Conservation (phyloP, 2,797 vertebrate species). For the Mus spretus region DNA sequence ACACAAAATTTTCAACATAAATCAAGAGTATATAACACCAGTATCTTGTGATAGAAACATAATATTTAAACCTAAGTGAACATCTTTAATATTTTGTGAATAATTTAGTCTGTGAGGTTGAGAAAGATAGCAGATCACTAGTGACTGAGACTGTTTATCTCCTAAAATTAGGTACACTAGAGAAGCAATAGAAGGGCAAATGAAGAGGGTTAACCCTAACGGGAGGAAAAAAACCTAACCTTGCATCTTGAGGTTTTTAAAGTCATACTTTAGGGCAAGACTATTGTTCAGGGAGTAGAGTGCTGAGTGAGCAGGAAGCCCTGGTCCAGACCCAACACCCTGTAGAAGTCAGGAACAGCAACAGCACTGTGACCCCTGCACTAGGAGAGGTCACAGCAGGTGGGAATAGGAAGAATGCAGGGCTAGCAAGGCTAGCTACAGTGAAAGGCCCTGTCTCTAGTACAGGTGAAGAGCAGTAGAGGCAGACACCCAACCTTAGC, state of each 20-base stretch:
- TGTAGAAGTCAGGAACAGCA: too few relatives aligned
- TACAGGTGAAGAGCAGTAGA: not conserved
- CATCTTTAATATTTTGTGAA: constrained; percentile 72
- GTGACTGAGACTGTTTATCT: constrained; percentile 4
- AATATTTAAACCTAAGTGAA: constrained; percentile 77
- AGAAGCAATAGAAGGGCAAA: constrained; percentile 26
- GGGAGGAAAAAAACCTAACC: not conserved
- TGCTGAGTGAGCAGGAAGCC: not conserved
- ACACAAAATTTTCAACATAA: constrained; percentile 78
- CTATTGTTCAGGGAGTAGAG: not conserved
- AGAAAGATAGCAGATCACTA: constrained; percentile 27
- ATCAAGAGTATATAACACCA: constrained; percentile 76
- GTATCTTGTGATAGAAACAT: constrained; percentile 71
- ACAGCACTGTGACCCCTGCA: not conserved
- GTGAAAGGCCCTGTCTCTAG: not conserved
- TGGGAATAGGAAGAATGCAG: not conserved
- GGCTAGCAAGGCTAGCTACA: not conserved
- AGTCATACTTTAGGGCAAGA: not conserved
- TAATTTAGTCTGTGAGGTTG: constrained; percentile 66
- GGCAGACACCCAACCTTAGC: not conserved
- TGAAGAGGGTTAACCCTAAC: not conserved
- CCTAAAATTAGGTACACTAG: constrained; percentile 1
- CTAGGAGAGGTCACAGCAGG: not conserved
- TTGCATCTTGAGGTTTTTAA: constrained; percentile 24
- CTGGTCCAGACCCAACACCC: not conserved